Conservation (phyloP, 2,113 vertebrate genomes). For the Indri indri region DNA sequence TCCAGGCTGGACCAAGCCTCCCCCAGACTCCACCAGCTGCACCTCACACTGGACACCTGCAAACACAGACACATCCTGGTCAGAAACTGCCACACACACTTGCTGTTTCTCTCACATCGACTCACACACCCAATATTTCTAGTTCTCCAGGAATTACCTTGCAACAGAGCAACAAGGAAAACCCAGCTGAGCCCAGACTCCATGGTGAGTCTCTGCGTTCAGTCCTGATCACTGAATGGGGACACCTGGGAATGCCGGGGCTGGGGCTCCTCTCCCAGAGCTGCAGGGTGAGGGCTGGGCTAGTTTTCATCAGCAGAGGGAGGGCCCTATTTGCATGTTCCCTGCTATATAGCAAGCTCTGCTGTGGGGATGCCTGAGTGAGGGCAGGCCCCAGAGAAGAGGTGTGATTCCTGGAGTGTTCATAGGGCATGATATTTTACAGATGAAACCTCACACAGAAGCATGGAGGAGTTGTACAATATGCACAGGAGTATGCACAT, state of each 20-base stretch:
- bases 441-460: too few species aligned
- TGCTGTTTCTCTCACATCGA: background rate
- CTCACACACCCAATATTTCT: background rate
- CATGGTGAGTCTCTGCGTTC: background rate
- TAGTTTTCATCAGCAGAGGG: background rate
- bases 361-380: background rate
- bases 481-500: too few species aligned
- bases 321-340: background rate
- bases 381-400: too few species aligned
- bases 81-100: background rate
- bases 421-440: too few species aligned
- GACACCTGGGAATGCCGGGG: too few species aligned
- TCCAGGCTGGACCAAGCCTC: rapidly evolving
- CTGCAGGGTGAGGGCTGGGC: background rate
- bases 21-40: background rate
- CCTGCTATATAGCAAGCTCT: background rate
- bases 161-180: background rate
- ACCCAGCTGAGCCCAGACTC: background rate
- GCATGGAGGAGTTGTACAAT: too few species aligned
- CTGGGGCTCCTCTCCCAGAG: background rate
- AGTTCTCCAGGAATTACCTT: background rate
- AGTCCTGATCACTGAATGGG: background rate
- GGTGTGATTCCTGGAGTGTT: too few species aligned
- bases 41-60: background rate
- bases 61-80: background rate